Evolutionary conservation across 2,797 vertebrate species (phyloP), one percentile per base, ranked within the genome.

Genomic region (Chelidonichthys spinosus): DNA sequence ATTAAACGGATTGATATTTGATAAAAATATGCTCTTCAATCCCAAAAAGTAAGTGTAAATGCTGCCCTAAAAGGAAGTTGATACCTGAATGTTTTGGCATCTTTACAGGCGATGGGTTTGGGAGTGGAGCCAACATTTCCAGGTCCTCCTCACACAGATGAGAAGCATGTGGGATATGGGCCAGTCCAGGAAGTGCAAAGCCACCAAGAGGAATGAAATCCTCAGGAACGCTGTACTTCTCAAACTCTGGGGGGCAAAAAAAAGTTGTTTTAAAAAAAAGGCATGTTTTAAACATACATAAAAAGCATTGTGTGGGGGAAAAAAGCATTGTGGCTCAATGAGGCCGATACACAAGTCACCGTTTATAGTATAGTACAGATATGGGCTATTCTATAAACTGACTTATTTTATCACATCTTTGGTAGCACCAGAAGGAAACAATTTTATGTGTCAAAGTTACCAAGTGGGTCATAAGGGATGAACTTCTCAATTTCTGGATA

Each of bases 401-500:
- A 4, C 42, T 46, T 46, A 25, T 18, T 11, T 10, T 32, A 50
- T 5, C 15, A 44, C 32, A 60, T 37, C 6, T 49, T 18, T 40
- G 47, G 35, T 15, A 40, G 46, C n/a, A 46, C 14, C 42, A 46
- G 32, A 62, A 36, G 9, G 18, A 60, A 60, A 32, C 25, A 25
- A 25, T 25, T 25, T 25, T 25, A 50, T 17, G 18, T 2, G 11
- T 52, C 2, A 32, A 5, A 35, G 4, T 84, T 88, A 94, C 93
- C 93, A n/a, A 91, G 63, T 7, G 92, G 92, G 73, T 94, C 87
- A 72, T 92, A 93, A 35, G 92, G 87, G 40, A 91, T 70, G 18
- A 90, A 83, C 58, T 74, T 86, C 56, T 94, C 93, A 55, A 91
- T 87, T 64, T 92, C 91, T 72, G 90, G 92, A 66, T 91, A 92